Base-by-base conservation (phyloP, 1,140 invertebrate species). In the Temnothorax longispinosus region DNA sequence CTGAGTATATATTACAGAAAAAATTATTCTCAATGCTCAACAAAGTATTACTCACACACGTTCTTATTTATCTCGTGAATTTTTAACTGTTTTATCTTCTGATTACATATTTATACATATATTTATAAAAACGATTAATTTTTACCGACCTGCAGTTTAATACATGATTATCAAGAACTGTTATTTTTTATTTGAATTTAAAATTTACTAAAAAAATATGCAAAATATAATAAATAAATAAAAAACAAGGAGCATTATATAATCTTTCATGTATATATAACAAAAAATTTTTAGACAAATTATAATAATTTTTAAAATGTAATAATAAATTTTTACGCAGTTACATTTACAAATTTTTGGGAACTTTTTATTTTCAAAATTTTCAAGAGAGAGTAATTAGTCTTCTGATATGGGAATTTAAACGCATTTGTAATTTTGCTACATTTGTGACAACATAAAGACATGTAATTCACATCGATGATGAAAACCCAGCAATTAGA, bases 41-140 rank as follows among this genome's bases (percentile, higher is more conserved):
- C 85, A 47, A 88, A 88, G 54, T 72, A 60, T 82, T 32, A 56
- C 27, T n/a, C 38, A 7, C 65, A 21, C 50, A n/a, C 41, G 52
- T 18, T 35, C 50, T 41, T 8, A 69, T 81, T 69, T 71, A 41
- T 60, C 13, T 54, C 35, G 3, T 21, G 38, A 38, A 18, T 65
- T 88, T 35, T 47, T 44, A 0, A 54, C 62, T 41, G n/a, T 64
- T 87, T 47, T n/a, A 44, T 67, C 84, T 72, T 87, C 0, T 75
- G 18, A 35, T 78, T 38, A n/a, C 41, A 50, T 13, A 41, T 86
- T 80, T 56, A 35, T 4, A 8, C 4, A 13, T 15, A 27, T n/a
- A 77, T 52, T 27, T 47, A 38, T 18, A 54, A 7, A 27, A 65
- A 2, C 15, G 11, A 65, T 21, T 15, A 27, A 86, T 67, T 78